Percentiles rank a stretch among this genome's conserved stretches.
Conservation (phyloP, 2,888 invertebrate species). For the Mythimna impura region DNA sequence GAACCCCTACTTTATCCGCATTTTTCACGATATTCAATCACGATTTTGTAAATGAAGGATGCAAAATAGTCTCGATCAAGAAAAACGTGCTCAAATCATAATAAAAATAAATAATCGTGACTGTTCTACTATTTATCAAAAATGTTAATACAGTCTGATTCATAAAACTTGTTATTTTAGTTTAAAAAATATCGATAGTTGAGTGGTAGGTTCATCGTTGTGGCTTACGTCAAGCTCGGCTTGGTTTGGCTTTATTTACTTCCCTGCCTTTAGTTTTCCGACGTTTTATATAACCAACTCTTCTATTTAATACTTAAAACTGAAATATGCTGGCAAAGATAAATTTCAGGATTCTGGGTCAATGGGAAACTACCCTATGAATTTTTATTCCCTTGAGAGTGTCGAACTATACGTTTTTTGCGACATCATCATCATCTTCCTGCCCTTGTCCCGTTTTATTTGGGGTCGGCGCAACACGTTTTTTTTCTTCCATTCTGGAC, state of each 20-base stretch:
- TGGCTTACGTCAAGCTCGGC: constrained; percentile 5
- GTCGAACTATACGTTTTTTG: too few species aligned
- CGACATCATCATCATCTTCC: too few species aligned
- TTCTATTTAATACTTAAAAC: too few species aligned
- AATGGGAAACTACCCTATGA: too few species aligned
- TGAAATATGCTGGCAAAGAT: too few species aligned
- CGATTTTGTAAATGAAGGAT: not conserved
- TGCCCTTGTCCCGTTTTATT: too few species aligned
- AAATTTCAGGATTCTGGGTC: too few species aligned
- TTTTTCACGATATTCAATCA: constrained; percentile 8
- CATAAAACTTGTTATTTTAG: constrained; percentile 7
- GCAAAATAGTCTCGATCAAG: not conserved
- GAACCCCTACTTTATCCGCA: constrained; percentile 1
- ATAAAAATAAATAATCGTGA: constrained; percentile 46
- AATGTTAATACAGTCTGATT: constrained; percentile 30
- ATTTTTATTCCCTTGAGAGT: too few species aligned
- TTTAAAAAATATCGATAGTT: constrained; percentile 18
- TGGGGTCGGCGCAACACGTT: too few species aligned
- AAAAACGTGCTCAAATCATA: constrained; percentile 47
- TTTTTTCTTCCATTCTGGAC: too few species aligned
- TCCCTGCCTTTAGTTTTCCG: not conserved
- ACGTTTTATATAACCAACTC: not conserved
- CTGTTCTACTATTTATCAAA: constrained; percentile 30
- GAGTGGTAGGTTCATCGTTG: not conserved
- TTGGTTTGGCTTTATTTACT: not conserved